Percentiles rank a stretch among this genome's conserved stretches.
Evolutionary conservation across 2,888 invertebrate genomes (phyloP).

Genomic region (Bellardia pandia): DNA sequence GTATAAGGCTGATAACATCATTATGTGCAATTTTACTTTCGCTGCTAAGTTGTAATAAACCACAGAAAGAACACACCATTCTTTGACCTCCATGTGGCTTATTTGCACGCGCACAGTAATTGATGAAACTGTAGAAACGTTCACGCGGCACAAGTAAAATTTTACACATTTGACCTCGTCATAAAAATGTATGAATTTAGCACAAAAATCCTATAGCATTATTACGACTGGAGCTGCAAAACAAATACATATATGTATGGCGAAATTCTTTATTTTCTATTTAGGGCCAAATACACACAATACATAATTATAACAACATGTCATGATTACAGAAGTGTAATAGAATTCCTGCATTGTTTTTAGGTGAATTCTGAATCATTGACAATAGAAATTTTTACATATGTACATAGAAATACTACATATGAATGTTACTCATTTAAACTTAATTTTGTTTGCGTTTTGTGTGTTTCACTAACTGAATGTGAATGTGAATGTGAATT

Average conservation of each 20-base stretch:
- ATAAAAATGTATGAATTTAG: constrained; percentile 9
- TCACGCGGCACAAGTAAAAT: background rate
- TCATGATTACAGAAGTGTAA: constrained; percentile 33
- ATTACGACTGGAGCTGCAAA: background rate
- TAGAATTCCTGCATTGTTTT: background rate
- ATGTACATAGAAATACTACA: background rate
- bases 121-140: background rate
- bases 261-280: background rate
- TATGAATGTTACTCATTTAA: no score
- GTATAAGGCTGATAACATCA: constrained; percentile 25
- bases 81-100: constrained; percentile 22
- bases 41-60: constrained; percentile 23
- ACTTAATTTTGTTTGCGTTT: no score
- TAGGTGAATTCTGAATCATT: background rate
- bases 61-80: background rate
- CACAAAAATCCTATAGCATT: background rate
- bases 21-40: background rate
- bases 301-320: constrained; percentile 31
- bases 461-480: no score
- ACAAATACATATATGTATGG: background rate
- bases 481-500: no score
- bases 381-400: background rate
- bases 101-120: background rate
- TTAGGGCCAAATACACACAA: background rate
- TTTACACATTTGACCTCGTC: background rate